Evolutionary conservation across 2,888 invertebrate species (phyloP).

Genomic region (Drosophila nigricruria): DNA sequence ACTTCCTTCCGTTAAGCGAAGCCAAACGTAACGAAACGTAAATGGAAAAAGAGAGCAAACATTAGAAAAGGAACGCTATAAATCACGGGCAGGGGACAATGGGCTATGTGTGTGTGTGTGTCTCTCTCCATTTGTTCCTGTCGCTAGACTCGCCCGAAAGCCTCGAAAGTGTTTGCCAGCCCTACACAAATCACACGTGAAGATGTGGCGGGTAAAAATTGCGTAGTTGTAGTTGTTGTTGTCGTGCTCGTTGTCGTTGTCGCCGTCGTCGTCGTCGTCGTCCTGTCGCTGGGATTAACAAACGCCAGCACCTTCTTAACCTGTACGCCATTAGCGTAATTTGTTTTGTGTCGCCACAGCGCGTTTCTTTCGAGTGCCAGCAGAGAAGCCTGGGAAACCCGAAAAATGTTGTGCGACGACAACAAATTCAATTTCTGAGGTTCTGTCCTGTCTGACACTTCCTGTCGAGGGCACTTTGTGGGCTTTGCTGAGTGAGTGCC

Average conservation of each 20-base stretch:
- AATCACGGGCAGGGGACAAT: constrained; percentile 53
- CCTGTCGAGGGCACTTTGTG: constrained; percentile 40
- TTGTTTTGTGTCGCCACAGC: constrained; percentile 59
- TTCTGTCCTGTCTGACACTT: constrained; percentile 42
- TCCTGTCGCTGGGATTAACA: constrained; percentile 56
- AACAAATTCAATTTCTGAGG: constrained; percentile 65
- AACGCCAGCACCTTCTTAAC: constrained; percentile 68
- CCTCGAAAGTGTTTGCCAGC: constrained; percentile 40
- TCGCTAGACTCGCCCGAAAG: constrained; percentile 18
- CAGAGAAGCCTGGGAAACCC: constrained; percentile 44
- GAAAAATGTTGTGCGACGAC: constrained; percentile 52
- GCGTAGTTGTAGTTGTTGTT: constrained; percentile 14
- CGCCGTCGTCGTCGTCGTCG: constrained; percentile 27
- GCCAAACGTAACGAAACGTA: constrained; percentile 24
- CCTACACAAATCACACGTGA: constrained; percentile 57
- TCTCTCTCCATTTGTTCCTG: constrained; percentile 42
- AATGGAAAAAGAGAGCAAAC: constrained; percentile 27
- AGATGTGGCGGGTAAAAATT: constrained; percentile 9
- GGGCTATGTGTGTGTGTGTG: constrained; percentile 26
- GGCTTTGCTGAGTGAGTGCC: constrained; percentile 21
- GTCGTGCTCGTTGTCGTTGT: too few species aligned
- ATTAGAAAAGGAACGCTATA: constrained; percentile 52
- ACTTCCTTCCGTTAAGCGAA: constrained; percentile 63
- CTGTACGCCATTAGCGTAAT: constrained; percentile 76
- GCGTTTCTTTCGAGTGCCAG: background rate